Base-by-base conservation (phyloP, 1,140 invertebrate species). In the Temnothorax longispinosus region DNA sequence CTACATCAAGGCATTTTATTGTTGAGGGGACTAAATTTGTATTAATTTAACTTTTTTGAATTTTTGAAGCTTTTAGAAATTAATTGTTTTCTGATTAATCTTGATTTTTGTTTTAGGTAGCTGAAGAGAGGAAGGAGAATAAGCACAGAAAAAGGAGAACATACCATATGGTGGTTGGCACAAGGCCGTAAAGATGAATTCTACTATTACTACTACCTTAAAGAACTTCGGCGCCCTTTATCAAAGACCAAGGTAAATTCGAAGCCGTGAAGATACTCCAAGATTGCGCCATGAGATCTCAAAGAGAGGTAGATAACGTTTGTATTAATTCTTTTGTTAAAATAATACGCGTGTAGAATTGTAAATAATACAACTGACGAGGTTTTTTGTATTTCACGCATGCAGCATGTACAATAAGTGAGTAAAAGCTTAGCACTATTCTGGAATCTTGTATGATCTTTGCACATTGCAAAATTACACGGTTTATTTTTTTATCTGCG, bases 181-280 rank as follows among this genome's bases (percentile, higher is more conserved):
- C 93, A 99, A 99, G 27, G 27, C 27, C 27, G 27, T 27, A 27
- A 27, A 27, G 27, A 27, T 27, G 27, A 27, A 27, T 27, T 27
- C 27, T 27, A 27, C 27, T 27, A 27, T 27, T 27, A 27, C 27
- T 27, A 27, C 1, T 27, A 27, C 27, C 27, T 27, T 27, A 27
- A 27, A 27, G 27, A 27, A 27, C 27, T 27, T 27, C 1, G 27
- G 27, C 69, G 99, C 99, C 3, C 96, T 99, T 11, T 99, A 99
- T 95, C 96, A 99, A 93, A 97, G 99, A 89, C 99, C 99, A 99
- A 96, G 99, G 99, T 82, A 99, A 99, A 96, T 99, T 99, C 95
- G 99, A 99, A 95, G 99, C 99, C 8, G 99, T 99, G 21, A 99
- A 99, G 95, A 99, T 99, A 0, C 96, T 99, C 18, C 99, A 99